Base-by-base conservation (phyloP, 2,797 vertebrate genomes). In the Ambastaia sidthimunki region DNA sequence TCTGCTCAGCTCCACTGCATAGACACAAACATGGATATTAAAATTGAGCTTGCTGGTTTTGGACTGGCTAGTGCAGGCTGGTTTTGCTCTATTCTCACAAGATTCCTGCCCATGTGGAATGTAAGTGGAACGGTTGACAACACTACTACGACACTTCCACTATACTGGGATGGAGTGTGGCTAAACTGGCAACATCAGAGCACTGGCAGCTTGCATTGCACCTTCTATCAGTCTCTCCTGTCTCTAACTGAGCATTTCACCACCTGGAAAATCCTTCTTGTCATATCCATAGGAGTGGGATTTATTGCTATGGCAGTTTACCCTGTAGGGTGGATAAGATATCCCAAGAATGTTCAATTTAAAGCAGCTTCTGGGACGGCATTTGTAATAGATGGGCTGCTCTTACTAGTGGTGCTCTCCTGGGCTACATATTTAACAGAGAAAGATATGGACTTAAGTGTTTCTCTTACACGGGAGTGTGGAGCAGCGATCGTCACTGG, bases 141-240 rank as follows among this genome's bases (percentile, higher is more conserved):
- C 92, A 91, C 89, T 90, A 98, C 96, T 0, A 95, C 97, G 44
- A 89, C 92, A 6, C 92, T 97, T 1, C 95, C 97, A 71, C 94
- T 95, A 82, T 94, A 96, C 90, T 98, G 96, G 97, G 97, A 98
- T 12, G 97, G 97, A 67, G 95, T 98, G 84, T 99, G 97, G 97
- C 94, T 98, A 93, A 92, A 92, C 89, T 99, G 97, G 82, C 96
- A 98, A 87, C 88, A 98, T 84, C 93, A 94, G 86, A 97, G 96
- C 59, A 95, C 95, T 0, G 97, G 97, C 19, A 95, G 95, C 88
- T 94, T 98, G 86, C 97, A 97, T 84, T 99, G 97, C 89, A 95
- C 95, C 74, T 93, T 98, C 84, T 96, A 98, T 81, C 95, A 94
- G 89, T 94, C 96, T 0, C 76, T 98, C 88, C 86, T 99, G 91